Conservation (phyloP, 64 coral and sea anemone genomes). For the Montipora capricornis region DNA sequence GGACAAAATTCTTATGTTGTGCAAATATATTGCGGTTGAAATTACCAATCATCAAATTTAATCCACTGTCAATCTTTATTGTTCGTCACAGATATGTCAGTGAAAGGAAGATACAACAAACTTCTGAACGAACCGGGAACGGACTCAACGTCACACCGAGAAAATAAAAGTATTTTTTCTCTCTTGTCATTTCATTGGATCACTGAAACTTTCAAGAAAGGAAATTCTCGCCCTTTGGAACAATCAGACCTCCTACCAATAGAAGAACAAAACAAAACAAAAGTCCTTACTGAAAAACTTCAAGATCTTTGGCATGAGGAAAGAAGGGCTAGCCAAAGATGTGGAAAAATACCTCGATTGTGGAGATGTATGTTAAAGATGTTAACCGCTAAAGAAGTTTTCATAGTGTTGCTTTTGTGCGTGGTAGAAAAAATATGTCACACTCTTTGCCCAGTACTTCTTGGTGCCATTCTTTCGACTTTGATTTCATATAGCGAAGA, state of each 20-base stretch:
- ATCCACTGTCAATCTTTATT: background rate
- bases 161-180: slow-evolving; percentile 31
- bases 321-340: too few relatives aligned
- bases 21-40: too few relatives aligned
- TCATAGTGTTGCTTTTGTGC: background rate
- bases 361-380: background rate
- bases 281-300: slow-evolving; percentile 1
- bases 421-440: background rate
- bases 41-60: too few relatives aligned
- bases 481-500: background rate
- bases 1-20: too few relatives aligned
- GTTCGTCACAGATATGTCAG: background rate
- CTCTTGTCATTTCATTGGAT: slow-evolving; percentile 75
- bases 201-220: slow-evolving; percentile 46
- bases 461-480: background rate
- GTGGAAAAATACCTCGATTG: background rate
- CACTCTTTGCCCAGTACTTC: background rate
- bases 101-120: background rate
- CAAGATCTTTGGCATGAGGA: slow-evolving; percentile 15
- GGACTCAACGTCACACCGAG: background rate
- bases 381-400: background rate
- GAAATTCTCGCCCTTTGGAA: slow-evolving; percentile 70
- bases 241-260: slow-evolving; percentile 59
- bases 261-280: background rate
- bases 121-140: background rate